Conservation (phyloP, 35 echinoderm and acorn worm species). For the Ophiothrix spiculata region DNA sequence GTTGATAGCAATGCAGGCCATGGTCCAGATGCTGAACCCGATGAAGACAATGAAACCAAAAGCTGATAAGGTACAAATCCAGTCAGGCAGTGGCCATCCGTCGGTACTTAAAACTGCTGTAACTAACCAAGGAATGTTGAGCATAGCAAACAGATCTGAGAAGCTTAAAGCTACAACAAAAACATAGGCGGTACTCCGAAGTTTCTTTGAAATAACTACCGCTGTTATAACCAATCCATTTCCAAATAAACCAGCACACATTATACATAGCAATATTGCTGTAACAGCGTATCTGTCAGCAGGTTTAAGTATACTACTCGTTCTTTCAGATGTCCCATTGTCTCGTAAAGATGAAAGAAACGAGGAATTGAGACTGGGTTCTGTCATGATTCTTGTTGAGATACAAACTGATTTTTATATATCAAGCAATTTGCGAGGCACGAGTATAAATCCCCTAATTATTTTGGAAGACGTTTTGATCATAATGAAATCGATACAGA, state of each 20-base stretch:
- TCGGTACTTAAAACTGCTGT: conserved; percentile 30
- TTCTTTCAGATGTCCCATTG: too few species aligned
- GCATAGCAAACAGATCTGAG: conserved; percentile 42
- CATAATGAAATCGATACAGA: too few species aligned
- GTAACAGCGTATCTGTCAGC: conserved; percentile 10
- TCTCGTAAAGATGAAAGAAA: too few species aligned
- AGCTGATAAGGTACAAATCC: conserved; percentile 34
- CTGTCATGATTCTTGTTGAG: too few species aligned
- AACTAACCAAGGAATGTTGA: conserved; percentile 31
- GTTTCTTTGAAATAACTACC: conserved; percentile 34
- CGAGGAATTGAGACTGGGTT: too few species aligned
- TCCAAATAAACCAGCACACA: conserved; percentile 32
- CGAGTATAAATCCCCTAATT: too few species aligned
- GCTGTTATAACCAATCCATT: conserved; percentile 45
- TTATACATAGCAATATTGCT: conserved; percentile 2
- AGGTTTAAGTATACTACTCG: background rate
- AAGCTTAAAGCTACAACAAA: conserved; percentile 44
- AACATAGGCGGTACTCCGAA: conserved; percentile 39
- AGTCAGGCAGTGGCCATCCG: conserved; percentile 30
- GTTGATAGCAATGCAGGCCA: conserved; percentile 42
- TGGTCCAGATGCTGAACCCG: conserved; percentile 27
- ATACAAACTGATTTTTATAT: too few species aligned
- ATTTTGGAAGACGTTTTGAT: too few species aligned
- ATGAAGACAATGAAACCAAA: background rate
- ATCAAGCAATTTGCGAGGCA: too few species aligned